phyloP scores from a whole-genome alignment of 92 coral and sea anemone species.

The Micromussa lordhowensis region DNA sequence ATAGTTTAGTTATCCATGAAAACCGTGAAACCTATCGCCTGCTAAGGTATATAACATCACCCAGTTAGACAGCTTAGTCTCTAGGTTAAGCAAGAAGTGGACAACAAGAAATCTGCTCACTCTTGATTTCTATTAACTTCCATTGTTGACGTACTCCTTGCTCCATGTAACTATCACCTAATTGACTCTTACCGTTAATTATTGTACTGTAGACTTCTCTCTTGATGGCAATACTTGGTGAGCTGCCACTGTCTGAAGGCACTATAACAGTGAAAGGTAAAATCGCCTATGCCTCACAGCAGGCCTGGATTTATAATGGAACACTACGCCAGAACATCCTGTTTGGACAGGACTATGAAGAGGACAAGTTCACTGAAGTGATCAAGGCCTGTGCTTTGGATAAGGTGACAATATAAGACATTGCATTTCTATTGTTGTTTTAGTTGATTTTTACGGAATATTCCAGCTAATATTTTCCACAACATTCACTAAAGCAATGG shows the following conservation, averaged over 20 bases:
- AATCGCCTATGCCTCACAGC: conserved; percentile 81
- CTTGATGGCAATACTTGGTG: conserved; percentile 83
- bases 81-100: too few species aligned
- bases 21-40: background rate
- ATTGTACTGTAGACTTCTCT: conserved; percentile 66
- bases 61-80: too few species aligned
- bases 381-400: conserved; percentile 81
- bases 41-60: background rate
- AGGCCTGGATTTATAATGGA: conserved; percentile 91
- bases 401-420: conserved; percentile 30
- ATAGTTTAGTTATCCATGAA: background rate
- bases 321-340: conserved; percentile 83
- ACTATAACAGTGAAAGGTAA: conserved; percentile 77
- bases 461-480: background rate
- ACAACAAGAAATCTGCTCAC: too few species aligned
- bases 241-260: conserved; percentile 74
- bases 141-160: too few species aligned
- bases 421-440: background rate
- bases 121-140: too few species aligned
- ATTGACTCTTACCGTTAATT: background rate
- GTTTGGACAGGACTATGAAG: conserved; percentile 77
- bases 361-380: conserved; percentile 68
- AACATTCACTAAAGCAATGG: background rate
- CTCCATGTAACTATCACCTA: background rate
- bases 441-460: background rate